Evolutionary conservation across 2,113 vertebrate species (phyloP).

Genomic region (Casuarius casuarius): DNA sequence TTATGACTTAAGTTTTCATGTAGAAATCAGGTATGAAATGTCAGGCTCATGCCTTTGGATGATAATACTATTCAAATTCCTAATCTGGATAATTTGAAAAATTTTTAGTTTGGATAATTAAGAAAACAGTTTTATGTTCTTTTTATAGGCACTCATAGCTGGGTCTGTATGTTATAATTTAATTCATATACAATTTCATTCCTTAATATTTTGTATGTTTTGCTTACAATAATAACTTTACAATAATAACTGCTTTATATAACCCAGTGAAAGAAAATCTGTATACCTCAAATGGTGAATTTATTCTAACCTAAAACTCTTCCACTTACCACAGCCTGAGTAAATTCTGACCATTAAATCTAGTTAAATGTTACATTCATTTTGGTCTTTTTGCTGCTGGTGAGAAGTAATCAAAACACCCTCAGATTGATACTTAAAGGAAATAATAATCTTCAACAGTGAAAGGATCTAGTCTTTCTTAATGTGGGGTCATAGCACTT

Average conservation of each 20-base stretch:
- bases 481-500: background rate
- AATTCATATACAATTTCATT: background rate
- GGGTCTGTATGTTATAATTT: background rate
- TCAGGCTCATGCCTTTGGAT: background rate
- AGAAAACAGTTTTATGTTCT: background rate
- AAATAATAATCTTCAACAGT: background rate
- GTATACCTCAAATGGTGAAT: background rate
- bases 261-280: background rate
- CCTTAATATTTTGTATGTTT: background rate
- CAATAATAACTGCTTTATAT: background rate
- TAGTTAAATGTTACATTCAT: background rate
- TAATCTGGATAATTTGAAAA: background rate
- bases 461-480: background rate
- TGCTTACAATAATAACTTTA: background rate
- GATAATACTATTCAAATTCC: background rate
- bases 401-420: background rate
- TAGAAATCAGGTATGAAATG: conserved; percentile 13
- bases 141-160: background rate
- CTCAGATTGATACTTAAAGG: background rate
- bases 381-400: background rate
- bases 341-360: background rate
- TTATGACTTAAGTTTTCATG: background rate
- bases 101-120: background rate
- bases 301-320: background rate
- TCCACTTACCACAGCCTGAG: background rate